Percentiles rank a stretch among this genome's conserved stretches.
These are phyloP conservation scores for Meloidogyne chitwoodi DNA, from an alignment of 1,140 invertebrate genomes.

Conservation along the genomic window DNA sequence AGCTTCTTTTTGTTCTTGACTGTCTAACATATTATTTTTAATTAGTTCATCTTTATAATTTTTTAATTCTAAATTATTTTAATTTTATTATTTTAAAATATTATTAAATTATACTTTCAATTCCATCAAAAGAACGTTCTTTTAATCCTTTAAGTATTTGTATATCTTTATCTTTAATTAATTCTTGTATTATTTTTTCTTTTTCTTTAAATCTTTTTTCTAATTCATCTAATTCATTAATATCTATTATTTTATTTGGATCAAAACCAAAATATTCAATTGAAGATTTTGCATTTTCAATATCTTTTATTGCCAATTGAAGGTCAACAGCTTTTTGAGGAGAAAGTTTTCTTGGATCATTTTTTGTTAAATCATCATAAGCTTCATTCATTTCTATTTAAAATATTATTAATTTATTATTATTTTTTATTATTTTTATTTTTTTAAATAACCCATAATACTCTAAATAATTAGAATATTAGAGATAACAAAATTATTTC, in stretches of 20 bases:
- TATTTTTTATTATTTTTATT: no score
- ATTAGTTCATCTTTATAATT: not conserved
- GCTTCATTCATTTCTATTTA: not conserved
- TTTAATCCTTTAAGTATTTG: not conserved
- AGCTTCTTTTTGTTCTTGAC: not conserved
- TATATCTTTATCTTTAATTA: not conserved
- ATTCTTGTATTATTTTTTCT: not conserved
- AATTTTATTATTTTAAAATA: not conserved
- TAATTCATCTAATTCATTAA: not conserved
- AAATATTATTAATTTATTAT: no score
- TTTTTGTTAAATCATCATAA: not conserved
- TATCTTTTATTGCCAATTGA: not conserved
- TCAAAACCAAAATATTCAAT: not conserved
- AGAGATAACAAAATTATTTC: no score
- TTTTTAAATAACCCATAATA: no score
- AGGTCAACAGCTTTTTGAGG: not conserved
- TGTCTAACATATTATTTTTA: not conserved
- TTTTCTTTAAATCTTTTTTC: not conserved
- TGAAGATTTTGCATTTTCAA: not conserved
- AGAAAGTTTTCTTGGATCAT: not conserved
- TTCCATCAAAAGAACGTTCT: not conserved
- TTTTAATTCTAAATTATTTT: not conserved
- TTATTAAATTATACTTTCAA: not conserved
- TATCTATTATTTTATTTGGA: not conserved
- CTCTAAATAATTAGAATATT: no score